These are phyloP conservation scores for Stomorhina lunata DNA, from an alignment of 2,888 invertebrate genomes.

Conservation along the genomic window DNA sequence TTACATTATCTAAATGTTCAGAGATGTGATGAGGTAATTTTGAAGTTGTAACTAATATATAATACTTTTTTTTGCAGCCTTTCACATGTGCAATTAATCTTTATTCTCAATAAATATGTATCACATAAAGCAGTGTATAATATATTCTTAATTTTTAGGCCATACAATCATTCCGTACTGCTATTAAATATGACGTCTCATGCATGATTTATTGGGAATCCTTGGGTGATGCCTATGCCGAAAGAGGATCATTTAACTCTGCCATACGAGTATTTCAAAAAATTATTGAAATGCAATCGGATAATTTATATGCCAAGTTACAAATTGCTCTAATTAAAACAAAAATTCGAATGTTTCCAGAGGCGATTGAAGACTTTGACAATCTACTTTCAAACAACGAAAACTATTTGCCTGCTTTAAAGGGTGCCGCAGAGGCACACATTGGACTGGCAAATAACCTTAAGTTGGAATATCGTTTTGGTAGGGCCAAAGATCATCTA, in stretches of 20 bases:
- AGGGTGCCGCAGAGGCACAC: conserved; percentile 91
- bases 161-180: conserved; percentile 87
- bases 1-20: conserved; percentile 88
- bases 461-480: conserved; percentile 85
- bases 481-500: conserved; percentile 86
- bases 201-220: conserved; percentile 92
- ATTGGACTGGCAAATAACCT: conserved; percentile 86
- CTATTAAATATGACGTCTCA: conserved; percentile 84
- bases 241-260: conserved; percentile 93
- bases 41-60: neutral
- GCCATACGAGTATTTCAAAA: conserved; percentile 93
- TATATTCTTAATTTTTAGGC: conserved; percentile 79
- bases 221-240: conserved; percentile 93
- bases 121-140: neutral
- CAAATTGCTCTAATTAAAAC: conserved; percentile 88
- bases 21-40: conserved; percentile 83
- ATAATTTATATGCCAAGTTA: conserved; percentile 86
- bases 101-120: conserved; percentile 12
- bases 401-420: conserved; percentile 86
- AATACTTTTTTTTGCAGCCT: neutral
- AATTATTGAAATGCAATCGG: conserved; percentile 85
- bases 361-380: conserved; percentile 87
- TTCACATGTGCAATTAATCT: neutral
- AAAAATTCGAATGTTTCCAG: conserved; percentile 82
- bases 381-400: conserved; percentile 82